Percentiles rank a stretch among this genome's conserved stretches.
Evolutionary conservation across 1,140 invertebrate species (phyloP).

Genomic region (Nasonia longicornis): DNA sequence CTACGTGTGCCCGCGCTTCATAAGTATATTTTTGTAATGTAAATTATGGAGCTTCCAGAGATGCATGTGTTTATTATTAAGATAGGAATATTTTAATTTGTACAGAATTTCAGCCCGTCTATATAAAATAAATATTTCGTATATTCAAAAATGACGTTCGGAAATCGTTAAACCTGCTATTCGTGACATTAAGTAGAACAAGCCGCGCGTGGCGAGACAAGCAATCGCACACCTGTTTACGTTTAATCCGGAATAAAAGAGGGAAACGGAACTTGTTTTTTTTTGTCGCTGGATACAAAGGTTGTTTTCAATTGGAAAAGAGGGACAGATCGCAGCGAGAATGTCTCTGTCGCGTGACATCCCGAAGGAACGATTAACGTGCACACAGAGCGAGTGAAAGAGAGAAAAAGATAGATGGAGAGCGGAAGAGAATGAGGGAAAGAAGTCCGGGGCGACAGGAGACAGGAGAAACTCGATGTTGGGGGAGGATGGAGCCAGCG

Average conservation of each 20-base stretch:
- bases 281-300: background rate
- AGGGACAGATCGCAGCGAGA: constrained; percentile 21
- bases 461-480: constrained; percentile 24
- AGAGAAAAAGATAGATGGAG: background rate
- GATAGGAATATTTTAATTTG: too few relatives aligned
- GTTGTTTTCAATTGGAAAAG: constrained; percentile 12
- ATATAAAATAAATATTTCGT: too few relatives aligned
- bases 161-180: too few relatives aligned
- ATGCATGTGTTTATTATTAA: too few relatives aligned
- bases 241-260: background rate
- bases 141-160: too few relatives aligned
- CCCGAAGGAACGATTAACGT: constrained; percentile 47
- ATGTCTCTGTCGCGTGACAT: constrained; percentile 40
- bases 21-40: too few relatives aligned
- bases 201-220: too few relatives aligned
- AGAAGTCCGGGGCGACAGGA: background rate
- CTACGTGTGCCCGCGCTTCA: background rate
- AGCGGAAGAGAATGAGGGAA: background rate
- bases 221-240: too few relatives aligned
- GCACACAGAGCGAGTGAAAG: background rate
- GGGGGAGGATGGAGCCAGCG: background rate
- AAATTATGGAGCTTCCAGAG: too few relatives aligned
- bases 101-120: too few relatives aligned
- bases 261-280: background rate
- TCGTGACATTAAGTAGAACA: too few relatives aligned